phyloP scores from a whole-genome alignment of 2,888 invertebrate genomes.

The Drosophila rellima region DNA sequence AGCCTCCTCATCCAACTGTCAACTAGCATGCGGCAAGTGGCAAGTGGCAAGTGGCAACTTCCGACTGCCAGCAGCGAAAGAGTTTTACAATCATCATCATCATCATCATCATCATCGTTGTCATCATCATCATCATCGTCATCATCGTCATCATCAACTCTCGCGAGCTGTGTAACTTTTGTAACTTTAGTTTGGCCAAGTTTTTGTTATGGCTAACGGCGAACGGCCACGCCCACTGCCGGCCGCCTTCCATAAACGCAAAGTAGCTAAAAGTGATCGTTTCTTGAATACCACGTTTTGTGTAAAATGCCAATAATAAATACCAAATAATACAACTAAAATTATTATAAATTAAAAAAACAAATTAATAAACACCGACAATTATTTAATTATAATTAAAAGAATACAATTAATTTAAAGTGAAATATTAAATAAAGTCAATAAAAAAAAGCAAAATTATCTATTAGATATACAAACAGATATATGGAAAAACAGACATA shows the following conservation, averaged over 20 bases:
- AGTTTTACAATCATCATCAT: slow-evolving; percentile 68
- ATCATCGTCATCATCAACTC: slow-evolving; percentile 53
- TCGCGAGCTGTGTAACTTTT: slow-evolving; percentile 60
- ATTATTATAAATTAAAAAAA: not conserved
- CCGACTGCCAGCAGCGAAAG: slow-evolving; percentile 45
- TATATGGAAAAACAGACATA: no score
- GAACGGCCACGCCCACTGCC: slow-evolving; percentile 6
- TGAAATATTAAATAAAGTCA: no score
- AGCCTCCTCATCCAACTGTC: slow-evolving; percentile 36
- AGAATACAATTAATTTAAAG: not conserved
- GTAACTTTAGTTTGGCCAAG: slow-evolving; percentile 67
- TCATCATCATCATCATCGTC: slow-evolving; percentile 66
- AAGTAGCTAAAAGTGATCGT: not conserved
- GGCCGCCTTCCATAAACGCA: not conserved
- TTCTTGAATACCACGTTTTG: not conserved
- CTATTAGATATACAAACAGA: no score
- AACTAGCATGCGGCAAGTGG: slow-evolving; percentile 30
- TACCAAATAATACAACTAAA: not conserved
- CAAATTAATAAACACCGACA: not conserved
- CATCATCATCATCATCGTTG: slow-evolving; percentile 59
- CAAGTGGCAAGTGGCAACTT: slow-evolving; percentile 41
- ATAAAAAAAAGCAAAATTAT: no score
- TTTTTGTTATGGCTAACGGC: slow-evolving; percentile 57
- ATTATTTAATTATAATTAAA: not conserved
- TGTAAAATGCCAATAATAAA: not conserved